Base-by-base conservation (phyloP, 1,140 invertebrate genomes). In the Trichonephila clavata region DNA sequence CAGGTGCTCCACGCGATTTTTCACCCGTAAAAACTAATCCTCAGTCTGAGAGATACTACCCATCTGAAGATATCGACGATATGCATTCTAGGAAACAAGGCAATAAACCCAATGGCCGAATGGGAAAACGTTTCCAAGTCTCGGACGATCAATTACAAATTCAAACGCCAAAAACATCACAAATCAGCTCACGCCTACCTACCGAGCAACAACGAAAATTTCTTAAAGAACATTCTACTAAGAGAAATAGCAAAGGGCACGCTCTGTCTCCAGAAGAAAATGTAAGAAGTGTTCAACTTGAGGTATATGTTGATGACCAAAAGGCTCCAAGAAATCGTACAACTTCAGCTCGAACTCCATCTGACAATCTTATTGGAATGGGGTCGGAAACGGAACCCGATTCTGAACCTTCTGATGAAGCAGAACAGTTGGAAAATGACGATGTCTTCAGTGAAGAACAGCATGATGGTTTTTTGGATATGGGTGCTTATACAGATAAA, bases 401-500 rank as follows among this genome's bases (percentile, higher is more conserved):
- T 65, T 2, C 86, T 18, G 86, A 87, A 65, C 50, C 86, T 32
- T 60, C 20, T n/a, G n/a, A 10, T 8, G 68, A 83, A 13, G 3
- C 50, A 5, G 87, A 59, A 43, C 39, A 7, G 8, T 21, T 20
- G 0, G 90, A 91, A 50, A 32, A 77, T 21, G 84, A 87, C 24
- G 71, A 32, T 24, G 39, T 21, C 2, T 39, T 63, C 18, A 50
- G 13, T 61, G 65, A 93, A 59, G 93, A 94, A 43, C 20, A 83
- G 0, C 93, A 94, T 20, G 65, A 90, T 81, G 94, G 94, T 0
- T 94, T 94, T 60, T 43, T 95, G 21, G 94, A 95, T 39, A 95
- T 94, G 94, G 94, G 94, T 20, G 94, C 94, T 21, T 95, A 95
- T 43, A 94, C 94, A 2, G 94, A 94, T 57, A 87, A 90, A 24